A percentile compares a stretch with the other conserved stretches of the same genome.
These are phyloP conservation scores for Lysandra bellargus DNA, from an alignment of 2,888 invertebrate species.

Conservation along the genomic window DNA sequence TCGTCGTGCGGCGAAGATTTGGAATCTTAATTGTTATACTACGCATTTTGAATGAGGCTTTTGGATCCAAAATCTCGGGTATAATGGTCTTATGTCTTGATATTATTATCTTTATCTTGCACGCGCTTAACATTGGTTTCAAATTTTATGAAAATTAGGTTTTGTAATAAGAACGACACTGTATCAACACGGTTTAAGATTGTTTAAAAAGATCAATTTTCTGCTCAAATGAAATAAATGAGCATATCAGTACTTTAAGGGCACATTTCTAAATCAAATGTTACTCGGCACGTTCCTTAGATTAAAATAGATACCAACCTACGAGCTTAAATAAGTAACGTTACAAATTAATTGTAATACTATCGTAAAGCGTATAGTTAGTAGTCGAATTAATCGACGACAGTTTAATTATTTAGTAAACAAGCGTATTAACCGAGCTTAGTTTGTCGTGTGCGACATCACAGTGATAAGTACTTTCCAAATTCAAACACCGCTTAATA, in stretches of 20 bases:
- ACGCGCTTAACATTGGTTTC: too few species aligned
- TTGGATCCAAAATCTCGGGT: too few species aligned
- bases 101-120: too few species aligned
- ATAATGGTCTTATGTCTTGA: too few species aligned
- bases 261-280: neutral
- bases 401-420: constrained; percentile 11
- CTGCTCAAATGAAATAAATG: neutral
- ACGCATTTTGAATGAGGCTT: too few species aligned
- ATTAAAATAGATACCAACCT: neutral
- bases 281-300: neutral
- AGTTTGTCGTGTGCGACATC: constrained; percentile 4
- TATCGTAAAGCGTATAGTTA: neutral
- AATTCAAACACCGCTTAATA: constrained; percentile 6
- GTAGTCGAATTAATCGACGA: neutral
- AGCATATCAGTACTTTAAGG: neutral
- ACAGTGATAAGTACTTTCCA: constrained; percentile 1
- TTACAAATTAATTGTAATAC: neutral
- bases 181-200: neutral
- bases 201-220: neutral
- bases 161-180: too few species aligned
- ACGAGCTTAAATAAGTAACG: neutral
- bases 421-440: constrained; percentile 13
- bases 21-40: too few species aligned
- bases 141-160: too few species aligned
- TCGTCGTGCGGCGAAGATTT: too few species aligned